These are phyloP conservation scores for Acholoe squamosa DNA, from an alignment of 2,888 invertebrate species.

Conservation along the genomic window DNA sequence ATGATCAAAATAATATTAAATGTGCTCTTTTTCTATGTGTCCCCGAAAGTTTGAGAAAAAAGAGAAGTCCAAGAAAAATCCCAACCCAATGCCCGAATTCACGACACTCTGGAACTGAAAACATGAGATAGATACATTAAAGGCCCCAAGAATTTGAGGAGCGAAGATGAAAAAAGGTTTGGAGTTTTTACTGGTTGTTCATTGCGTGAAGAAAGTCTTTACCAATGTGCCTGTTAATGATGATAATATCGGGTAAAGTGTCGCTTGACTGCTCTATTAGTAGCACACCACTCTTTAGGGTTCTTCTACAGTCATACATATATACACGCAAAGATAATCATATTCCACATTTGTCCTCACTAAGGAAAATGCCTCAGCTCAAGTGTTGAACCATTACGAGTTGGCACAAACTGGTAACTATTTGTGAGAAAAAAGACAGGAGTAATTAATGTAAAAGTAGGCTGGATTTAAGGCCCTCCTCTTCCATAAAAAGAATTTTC, in stretches of 20 bases:
- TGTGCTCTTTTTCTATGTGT: background rate
- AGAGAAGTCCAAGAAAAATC: background rate
- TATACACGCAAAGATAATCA: conserved; percentile 13
- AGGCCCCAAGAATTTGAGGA: background rate
- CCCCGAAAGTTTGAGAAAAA: background rate
- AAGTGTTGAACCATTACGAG: conserved; percentile 39
- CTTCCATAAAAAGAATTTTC: background rate
- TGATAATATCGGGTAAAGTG: conserved; percentile 24
- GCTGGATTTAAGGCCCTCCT: conserved; percentile 19
- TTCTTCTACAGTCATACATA: conserved; percentile 15
- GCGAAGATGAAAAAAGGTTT: conserved; percentile 25
- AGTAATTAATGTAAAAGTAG: conserved; percentile 36
- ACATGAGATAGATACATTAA: conserved; percentile 45
- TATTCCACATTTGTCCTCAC: background rate
- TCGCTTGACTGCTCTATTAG: background rate
- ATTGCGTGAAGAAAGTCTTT: conserved; percentile 2
- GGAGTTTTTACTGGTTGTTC: conserved; percentile 36
- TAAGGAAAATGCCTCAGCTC: conserved; percentile 17
- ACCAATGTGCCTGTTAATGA: conserved; percentile 29
- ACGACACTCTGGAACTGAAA: conserved; percentile 56
- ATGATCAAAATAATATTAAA: background rate
- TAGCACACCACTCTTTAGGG: conserved; percentile 31
- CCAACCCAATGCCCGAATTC: conserved; percentile 26
- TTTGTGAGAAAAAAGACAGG: conserved; percentile 40
- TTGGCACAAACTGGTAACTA: conserved; percentile 23